A percentile compares a stretch with the other conserved stretches of the same genome.
These are phyloP conservation scores for Apeltes quadracus DNA, from an alignment of 2,113 vertebrate genomes.

Conservation along the genomic window DNA sequence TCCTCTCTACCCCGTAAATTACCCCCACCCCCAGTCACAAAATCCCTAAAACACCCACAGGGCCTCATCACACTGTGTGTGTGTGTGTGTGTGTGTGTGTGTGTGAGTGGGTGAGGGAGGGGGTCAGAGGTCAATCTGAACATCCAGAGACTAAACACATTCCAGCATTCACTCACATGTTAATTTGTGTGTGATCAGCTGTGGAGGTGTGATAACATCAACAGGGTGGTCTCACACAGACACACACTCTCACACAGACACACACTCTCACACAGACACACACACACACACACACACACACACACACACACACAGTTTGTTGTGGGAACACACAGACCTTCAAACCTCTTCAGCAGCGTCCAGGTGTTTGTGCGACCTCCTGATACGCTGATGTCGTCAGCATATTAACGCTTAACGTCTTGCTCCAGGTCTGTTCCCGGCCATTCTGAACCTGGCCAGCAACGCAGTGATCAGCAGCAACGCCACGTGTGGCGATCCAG, in stretches of 20 bases:
- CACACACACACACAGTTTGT: background rate
- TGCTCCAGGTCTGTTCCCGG: conserved; percentile 90
- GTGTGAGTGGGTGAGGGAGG: background rate
- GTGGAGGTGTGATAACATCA: background rate
- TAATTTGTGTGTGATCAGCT: conserved; percentile 1
- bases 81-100: conserved; percentile 7
- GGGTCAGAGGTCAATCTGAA: conserved; percentile 21
- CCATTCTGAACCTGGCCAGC: conserved; percentile 94
- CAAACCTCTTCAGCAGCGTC: background rate
- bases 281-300: background rate
- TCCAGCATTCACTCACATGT: background rate
- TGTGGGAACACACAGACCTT: background rate
- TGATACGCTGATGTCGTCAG: too few species aligned
- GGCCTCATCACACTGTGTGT: background rate
- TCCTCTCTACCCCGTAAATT: conserved; percentile 10
- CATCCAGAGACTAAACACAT: background rate
- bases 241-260: background rate
- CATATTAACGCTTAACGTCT: background rate
- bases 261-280: background rate
- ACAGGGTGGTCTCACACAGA: background rate
- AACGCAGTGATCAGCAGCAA: conserved; percentile 90
- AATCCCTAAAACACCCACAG: conserved; percentile 14
- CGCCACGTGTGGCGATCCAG: conserved; percentile 91
- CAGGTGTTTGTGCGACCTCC: background rate
- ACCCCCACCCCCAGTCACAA: background rate